Evolutionary conservation across 2,888 invertebrate species (phyloP), one percentile per base, ranked within the genome.

Genomic region (Macaria liturata): DNA sequence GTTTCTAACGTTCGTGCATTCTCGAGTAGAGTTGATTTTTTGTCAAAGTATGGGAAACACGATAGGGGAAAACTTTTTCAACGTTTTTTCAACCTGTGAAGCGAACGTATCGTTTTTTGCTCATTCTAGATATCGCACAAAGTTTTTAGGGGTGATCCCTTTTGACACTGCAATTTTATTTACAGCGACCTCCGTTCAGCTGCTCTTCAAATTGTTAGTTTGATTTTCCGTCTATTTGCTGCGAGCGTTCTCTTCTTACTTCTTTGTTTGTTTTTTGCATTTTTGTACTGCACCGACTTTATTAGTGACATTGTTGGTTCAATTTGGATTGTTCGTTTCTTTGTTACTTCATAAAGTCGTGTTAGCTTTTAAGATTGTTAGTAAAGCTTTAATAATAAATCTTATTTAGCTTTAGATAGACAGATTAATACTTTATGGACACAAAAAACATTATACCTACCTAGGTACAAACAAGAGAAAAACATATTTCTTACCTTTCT

Each of bases 131-230:
- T 68, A 71, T 69, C 59, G 66, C 57, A 59, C 61, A 50, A 61
- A 70, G 57, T 73, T 79, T 59, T 78, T 77, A 76, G 62, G 69
- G 72, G 63, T 54, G 69, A 68, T 74, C 73, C 73, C 68, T 76
- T 78, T 69, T 73, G 68, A 70, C 63, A 60, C 66, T 70, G 67
- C 65, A 58, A 66, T 74, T 76, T 72, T 70, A 70, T 72, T 71
- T 69, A 62, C 67, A 69, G 62, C 68, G 67, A 66, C 63, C 51
- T 45, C 52, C 66, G 62, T 67, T 68, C 58, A 54, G 44, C 43
- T 59, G 49, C 64, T 65, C 59, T 62, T 56, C 62, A 59, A 62
- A 69, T 68, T 69, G 69, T 73, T 68, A 66, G 65, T 69, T 60
- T 60, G 70, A 69, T 66, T 66, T 61, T 53, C 47, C 46, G 51